Evolutionary conservation across 2,797 vertebrate species (phyloP).

Genomic region (Coregonus suidteri): DNA sequence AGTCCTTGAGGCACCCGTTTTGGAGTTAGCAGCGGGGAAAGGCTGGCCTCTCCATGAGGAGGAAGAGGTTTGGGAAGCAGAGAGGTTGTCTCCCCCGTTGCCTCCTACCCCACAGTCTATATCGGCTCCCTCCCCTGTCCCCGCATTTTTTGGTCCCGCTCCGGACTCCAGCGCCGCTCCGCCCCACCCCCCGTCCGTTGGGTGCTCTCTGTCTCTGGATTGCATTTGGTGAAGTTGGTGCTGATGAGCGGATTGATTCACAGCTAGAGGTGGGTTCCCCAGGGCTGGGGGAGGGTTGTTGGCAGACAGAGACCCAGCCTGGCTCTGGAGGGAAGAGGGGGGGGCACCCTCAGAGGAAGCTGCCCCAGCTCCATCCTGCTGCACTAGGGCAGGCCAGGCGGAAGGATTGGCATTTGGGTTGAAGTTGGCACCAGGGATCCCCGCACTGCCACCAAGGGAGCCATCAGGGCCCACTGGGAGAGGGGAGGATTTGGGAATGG

Average conservation of each 20-base stretch:
- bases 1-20: slow-evolving; percentile 88
- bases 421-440: slow-evolving; percentile 94
- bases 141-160: slow-evolving; percentile 82
- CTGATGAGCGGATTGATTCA: slow-evolving; percentile 84
- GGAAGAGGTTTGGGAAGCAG: slow-evolving; percentile 64
- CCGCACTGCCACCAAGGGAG: slow-evolving; percentile 82
- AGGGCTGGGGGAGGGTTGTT: slow-evolving; percentile 71
- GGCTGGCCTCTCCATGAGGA: slow-evolving; percentile 76
- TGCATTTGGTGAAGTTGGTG: slow-evolving; percentile 84
- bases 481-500: slow-evolving; percentile 82
- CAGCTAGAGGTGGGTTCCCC: slow-evolving; percentile 75
- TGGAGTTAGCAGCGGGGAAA: slow-evolving; percentile 73
- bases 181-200: slow-evolving; percentile 70
- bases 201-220: slow-evolving; percentile 79
- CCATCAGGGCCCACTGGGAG: slow-evolving; percentile 83
- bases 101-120: slow-evolving; percentile 68
- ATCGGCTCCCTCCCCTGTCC: slow-evolving; percentile 65
- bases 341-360: slow-evolving; percentile 68
- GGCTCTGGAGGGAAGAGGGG: slow-evolving; percentile 73
- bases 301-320: slow-evolving; percentile 71
- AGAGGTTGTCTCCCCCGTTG: slow-evolving; percentile 62
- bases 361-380: slow-evolving; percentile 84
- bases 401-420: slow-evolving; percentile 99
- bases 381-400: slow-evolving; percentile 97
- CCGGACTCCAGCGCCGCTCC: slow-evolving; percentile 61